Evolutionary conservation across 2,113 vertebrate species (phyloP).

Genomic region (Hirundichthys speculiger): DNA sequence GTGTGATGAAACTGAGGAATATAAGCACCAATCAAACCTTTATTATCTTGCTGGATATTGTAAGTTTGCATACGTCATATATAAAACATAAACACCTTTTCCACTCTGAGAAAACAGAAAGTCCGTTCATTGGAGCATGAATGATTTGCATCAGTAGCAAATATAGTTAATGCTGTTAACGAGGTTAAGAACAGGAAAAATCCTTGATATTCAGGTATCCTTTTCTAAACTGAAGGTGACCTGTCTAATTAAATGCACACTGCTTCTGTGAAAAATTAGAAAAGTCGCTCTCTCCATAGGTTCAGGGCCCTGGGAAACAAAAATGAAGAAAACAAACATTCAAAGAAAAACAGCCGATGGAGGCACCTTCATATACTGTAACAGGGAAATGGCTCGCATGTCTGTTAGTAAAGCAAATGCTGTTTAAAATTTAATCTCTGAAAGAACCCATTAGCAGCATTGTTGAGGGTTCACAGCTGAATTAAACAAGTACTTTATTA

Average conservation of each 20-base stretch:
- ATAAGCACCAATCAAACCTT: background rate
- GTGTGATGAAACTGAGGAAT: too few species aligned
- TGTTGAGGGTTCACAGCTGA: background rate
- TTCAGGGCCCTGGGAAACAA: slow-evolving; percentile 20
- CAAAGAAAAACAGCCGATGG: background rate
- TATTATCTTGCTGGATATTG: background rate
- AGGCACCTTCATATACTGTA: slow-evolving; percentile 24
- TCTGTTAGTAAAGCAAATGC: slow-evolving; percentile 13
- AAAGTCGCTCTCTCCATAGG: slow-evolving; percentile 7
- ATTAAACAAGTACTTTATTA: background rate
- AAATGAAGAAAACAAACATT: background rate
- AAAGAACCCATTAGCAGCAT: background rate
- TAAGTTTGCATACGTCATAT: background rate
- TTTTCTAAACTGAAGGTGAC: slow-evolving; percentile 48
- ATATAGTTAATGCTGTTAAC: slow-evolving; percentile 28
- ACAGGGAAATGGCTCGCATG: slow-evolving; percentile 9
- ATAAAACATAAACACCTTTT: background rate
- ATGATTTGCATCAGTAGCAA: slow-evolving; percentile 4
- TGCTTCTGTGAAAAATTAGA: slow-evolving; percentile 21
- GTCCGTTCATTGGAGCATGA: slow-evolving; percentile 3
- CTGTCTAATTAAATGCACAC: slow-evolving; percentile 41
- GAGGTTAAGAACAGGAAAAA: slow-evolving; percentile 22
- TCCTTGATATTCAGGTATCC: slow-evolving; percentile 31
- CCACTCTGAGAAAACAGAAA: background rate
- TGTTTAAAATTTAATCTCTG: background rate